Conservation (phyloP, 1,140 invertebrate genomes). For the Stegodyphus dumicola region DNA sequence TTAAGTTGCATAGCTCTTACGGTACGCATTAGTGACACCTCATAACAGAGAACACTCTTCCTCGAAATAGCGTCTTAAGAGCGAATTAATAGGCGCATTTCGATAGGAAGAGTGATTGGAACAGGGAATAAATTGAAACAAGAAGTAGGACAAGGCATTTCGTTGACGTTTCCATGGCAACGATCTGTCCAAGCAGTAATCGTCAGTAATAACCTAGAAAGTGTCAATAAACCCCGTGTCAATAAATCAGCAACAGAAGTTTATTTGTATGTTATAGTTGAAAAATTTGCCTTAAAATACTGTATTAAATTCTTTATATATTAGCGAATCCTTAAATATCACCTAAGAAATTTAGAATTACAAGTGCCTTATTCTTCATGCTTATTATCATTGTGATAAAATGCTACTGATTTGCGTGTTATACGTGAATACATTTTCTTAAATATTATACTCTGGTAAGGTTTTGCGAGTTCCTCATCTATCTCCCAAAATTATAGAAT, state of each 20-base stretch:
- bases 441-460: too few species aligned
- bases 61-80: slow-evolving; percentile 4
- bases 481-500: too few species aligned
- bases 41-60: slow-evolving; percentile 4
- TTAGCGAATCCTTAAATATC: too few species aligned
- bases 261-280: slow-evolving; percentile 30
- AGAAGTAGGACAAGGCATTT: neutral
- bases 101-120: neutral
- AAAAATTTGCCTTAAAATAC: slow-evolving; percentile 1
- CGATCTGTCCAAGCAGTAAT: slow-evolving; percentile 40
- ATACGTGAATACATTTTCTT: too few species aligned
- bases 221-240: too few species aligned
- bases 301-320: too few species aligned
- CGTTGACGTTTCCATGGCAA: slow-evolving; percentile 16
- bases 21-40: slow-evolving; percentile 1
- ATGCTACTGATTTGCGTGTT: too few species aligned
- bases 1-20: neutral
- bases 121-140: slow-evolving; percentile 5
- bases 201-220: slow-evolving; percentile 21
- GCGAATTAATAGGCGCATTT: neutral
- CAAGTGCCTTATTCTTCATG: too few species aligned
- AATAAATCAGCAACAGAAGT: neutral
- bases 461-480: too few species aligned
- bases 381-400: too few species aligned
- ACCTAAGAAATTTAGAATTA: too few species aligned